phyloP scores from a whole-genome alignment of 1,140 invertebrate species.

The Schmidtea mediterranea region DNA sequence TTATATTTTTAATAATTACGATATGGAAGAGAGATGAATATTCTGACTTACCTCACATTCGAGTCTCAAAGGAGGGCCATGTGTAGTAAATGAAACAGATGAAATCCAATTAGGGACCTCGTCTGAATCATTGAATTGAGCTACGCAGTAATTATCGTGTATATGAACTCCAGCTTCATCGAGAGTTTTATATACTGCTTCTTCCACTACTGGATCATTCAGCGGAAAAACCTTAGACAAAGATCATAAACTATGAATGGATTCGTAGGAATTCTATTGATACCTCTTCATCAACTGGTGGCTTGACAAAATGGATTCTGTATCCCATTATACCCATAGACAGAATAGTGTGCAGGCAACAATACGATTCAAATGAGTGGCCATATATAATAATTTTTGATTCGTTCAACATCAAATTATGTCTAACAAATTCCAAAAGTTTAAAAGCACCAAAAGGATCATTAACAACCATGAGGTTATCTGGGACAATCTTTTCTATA shows the following conservation, averaged over 20 bases:
- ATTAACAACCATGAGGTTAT: no score
- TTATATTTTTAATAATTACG: no score
- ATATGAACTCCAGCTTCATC: constrained; percentile 35
- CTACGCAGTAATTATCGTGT: constrained; percentile 14
- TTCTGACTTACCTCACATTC: constrained; percentile 16
- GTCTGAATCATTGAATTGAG: constrained; percentile 18
- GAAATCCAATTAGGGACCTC: constrained; percentile 11
- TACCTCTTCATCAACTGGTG: constrained; percentile 14
- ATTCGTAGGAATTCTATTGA: neutral
- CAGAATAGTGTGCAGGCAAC: constrained; percentile 16
- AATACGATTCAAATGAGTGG: constrained; percentile 15
- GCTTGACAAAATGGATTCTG: constrained; percentile 15
- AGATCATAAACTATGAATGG: neutral
- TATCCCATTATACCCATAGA: constrained; percentile 13
- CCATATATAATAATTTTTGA: constrained; percentile 24
- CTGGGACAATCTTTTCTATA: no score
- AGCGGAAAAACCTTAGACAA: neutral
- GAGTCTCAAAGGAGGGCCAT: constrained; percentile 11
- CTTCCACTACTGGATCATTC: constrained; percentile 25
- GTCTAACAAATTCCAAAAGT: no score
- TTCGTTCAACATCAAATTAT: no score
- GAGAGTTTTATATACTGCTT: constrained; percentile 48
- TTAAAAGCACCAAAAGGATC: no score
- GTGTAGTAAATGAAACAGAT: constrained; percentile 14
- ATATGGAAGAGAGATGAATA: neutral